phyloP scores from a whole-genome alignment of 2,888 invertebrate species.

The Polia nebulosa region DNA sequence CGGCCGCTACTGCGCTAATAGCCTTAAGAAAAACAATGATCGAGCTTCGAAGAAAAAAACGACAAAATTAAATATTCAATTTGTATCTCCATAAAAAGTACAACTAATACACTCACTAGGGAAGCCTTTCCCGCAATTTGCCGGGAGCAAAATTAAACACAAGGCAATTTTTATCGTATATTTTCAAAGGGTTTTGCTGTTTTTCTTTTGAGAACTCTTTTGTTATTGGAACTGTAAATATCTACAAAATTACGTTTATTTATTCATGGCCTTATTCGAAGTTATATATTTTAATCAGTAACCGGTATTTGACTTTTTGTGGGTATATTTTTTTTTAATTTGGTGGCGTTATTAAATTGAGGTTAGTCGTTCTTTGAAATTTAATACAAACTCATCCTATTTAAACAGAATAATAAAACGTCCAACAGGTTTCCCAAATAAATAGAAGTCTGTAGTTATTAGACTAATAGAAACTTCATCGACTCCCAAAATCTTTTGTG shows the following conservation, averaged over 20 bases:
- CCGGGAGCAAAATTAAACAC: conserved; percentile 47
- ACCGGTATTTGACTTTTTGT: conserved; percentile 25
- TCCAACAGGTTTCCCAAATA: conserved; percentile 10
- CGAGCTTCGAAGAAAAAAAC: conserved; percentile 4
- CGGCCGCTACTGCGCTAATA: conserved; percentile 79
- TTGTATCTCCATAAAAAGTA: conserved; percentile 30
- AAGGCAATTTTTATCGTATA: conserved; percentile 27
- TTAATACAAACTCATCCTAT: neutral
- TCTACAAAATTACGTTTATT: conserved; percentile 32
- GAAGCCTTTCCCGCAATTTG: conserved; percentile 50
- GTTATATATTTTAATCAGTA: conserved; percentile 45
- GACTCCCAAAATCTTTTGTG: neutral
- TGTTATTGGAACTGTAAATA: conserved; percentile 28
- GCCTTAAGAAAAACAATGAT: conserved; percentile 51
- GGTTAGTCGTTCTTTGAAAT: neutral
- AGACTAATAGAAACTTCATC: neutral
- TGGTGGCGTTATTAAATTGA: neutral
- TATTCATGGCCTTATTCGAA: conserved; percentile 23
- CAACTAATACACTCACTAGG: conserved; percentile 43
- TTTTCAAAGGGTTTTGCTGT: conserved; percentile 29
- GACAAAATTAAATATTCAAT: conserved; percentile 24
- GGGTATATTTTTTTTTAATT: conserved; percentile 20
- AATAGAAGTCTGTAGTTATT: neutral
- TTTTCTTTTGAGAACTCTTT: conserved; percentile 23
- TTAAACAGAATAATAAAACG: neutral